Conservation (phyloP, 2,888 invertebrate species). For the Tanaodytes sp. region DNA sequence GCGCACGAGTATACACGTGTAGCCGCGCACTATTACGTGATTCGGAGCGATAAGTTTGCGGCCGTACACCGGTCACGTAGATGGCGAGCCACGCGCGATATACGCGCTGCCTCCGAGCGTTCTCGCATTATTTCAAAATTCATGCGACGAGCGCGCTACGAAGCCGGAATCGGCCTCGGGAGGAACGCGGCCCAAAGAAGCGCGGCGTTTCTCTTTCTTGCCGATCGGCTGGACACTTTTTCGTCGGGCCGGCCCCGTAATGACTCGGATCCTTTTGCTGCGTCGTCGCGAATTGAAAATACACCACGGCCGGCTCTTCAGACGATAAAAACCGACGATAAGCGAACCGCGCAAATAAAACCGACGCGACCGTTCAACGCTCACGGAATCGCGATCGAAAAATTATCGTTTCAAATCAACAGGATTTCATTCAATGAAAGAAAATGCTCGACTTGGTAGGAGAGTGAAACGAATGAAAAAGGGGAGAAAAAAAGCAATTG, state of each 20-base stretch:
- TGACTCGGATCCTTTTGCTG: conserved; percentile 51
- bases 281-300: conserved; percentile 51
- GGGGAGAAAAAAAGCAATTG: too few species aligned
- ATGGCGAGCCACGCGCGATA: conserved; percentile 50
- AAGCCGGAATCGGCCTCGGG: conserved; percentile 46
- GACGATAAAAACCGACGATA: conserved; percentile 50
- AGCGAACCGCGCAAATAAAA: conserved; percentile 47
- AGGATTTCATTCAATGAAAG: background rate
- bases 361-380: conserved; percentile 25
- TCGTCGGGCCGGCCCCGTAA: conserved; percentile 42
- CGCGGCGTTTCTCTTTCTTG: conserved; percentile 44
- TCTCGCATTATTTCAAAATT: conserved; percentile 66
- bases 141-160: conserved; percentile 56
- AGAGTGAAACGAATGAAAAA: too few species aligned
- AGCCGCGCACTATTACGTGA: conserved; percentile 36
- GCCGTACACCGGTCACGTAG: conserved; percentile 53
- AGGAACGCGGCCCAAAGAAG: conserved; percentile 38
- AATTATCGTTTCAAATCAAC: too few species aligned
- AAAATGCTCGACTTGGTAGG: too few species aligned
- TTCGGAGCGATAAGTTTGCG: conserved; percentile 40
- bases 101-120: conserved; percentile 32
- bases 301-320: conserved; percentile 39
- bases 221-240: conserved; percentile 48
- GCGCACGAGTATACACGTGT: conserved; percentile 35
- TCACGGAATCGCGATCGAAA: conserved; percentile 46